Conservation (phyloP, 2,888 invertebrate species). For the Andrena hattorfiana region DNA sequence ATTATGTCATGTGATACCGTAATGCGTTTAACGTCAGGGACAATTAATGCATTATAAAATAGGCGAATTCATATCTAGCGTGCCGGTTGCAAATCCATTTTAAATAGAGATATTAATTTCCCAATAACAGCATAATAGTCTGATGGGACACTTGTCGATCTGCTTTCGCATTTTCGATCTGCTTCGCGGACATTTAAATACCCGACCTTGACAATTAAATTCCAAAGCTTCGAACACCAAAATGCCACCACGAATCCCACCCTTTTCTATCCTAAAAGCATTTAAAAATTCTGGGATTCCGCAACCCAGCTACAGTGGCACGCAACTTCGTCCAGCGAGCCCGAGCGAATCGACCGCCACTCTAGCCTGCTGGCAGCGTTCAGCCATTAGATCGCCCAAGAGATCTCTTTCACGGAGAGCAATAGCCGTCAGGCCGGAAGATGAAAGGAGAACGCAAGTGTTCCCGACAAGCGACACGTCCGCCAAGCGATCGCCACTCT, state of each 20-base stretch:
- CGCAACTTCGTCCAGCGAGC: too few species aligned
- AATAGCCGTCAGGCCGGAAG: slow-evolving; percentile 7
- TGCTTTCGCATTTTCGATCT: neutral
- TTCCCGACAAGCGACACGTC: slow-evolving; percentile 54
- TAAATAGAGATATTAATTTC: neutral
- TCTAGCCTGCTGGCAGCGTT: slow-evolving; percentile 9
- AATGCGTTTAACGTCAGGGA: slow-evolving; percentile 10
- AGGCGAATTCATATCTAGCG: neutral
- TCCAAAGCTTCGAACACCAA: too few species aligned
- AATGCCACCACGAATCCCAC: too few species aligned
- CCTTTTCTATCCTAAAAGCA: too few species aligned
- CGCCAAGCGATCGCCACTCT: slow-evolving; percentile 25
- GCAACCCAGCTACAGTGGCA: too few species aligned
- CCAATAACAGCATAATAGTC: neutral
- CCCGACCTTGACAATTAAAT: too few species aligned
- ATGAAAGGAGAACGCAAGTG: slow-evolving; percentile 51
- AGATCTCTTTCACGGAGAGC: slow-evolving; percentile 2
- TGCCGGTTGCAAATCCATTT: neutral
- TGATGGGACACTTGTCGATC: neutral
- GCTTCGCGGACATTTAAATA: too few species aligned
- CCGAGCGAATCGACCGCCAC: neutral
- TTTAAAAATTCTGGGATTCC: too few species aligned
- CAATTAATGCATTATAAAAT: slow-evolving; percentile 13
- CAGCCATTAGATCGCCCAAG: neutral
- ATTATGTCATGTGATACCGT: neutral